These are phyloP conservation scores for Oconnorella tubifera DNA, from an alignment of 2,888 invertebrate species.

Conservation along the genomic window DNA sequence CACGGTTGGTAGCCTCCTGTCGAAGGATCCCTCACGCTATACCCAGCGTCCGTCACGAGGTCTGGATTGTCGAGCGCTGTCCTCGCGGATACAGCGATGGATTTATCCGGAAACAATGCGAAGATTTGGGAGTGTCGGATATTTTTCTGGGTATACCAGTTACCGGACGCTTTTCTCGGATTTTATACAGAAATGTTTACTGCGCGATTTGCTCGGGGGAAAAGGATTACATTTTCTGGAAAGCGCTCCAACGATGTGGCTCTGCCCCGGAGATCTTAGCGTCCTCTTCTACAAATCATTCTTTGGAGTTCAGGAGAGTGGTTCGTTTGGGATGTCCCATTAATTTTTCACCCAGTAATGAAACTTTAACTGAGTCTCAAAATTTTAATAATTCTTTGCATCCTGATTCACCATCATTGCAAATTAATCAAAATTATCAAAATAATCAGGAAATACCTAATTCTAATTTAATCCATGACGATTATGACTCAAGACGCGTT, in stretches of 20 bases:
- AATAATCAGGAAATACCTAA: too few species aligned
- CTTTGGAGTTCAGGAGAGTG: background rate
- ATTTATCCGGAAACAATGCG: conserved; percentile 4
- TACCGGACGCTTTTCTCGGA: background rate
- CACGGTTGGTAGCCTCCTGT: conserved; percentile 11
- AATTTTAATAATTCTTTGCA: too few species aligned
- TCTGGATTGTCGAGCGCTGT: conserved; percentile 7
- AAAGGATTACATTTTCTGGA: background rate
- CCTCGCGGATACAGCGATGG: background rate
- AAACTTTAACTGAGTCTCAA: too few species aligned
- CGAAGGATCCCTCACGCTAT: background rate
- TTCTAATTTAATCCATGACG: too few species aligned
- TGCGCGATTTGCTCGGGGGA: conserved; percentile 12
- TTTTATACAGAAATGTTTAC: conserved; percentile 10
- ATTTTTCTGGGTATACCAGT: background rate
- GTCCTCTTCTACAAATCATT: too few species aligned
- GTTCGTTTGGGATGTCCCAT: conserved; percentile 5
- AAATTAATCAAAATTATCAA: too few species aligned
- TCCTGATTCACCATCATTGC: background rate
- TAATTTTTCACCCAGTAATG: conserved; percentile 4
- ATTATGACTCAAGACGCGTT: too few species aligned
- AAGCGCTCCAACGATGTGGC: conserved; percentile 6
- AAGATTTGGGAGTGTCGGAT: background rate
- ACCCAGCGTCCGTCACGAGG: background rate
- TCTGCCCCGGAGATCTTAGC: too few species aligned